Evolutionary conservation across 2,113 vertebrate genomes (phyloP).

Genomic region (Microtus montanus): DNA sequence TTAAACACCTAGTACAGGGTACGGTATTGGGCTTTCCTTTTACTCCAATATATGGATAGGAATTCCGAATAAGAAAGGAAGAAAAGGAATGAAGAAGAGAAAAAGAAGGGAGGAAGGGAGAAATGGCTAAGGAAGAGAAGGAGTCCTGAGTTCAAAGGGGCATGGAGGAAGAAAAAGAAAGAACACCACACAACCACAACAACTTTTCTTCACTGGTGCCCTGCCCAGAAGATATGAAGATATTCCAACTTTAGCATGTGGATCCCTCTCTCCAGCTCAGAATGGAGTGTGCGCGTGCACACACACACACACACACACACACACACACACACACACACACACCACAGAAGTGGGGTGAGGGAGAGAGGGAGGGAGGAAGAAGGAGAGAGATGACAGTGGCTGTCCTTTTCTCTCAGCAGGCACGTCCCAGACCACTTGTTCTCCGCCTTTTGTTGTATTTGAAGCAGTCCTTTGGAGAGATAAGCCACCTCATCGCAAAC

Average conservation of each 20-base stretch:
- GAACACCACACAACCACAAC: not conserved
- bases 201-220: not conserved
- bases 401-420: not conserved
- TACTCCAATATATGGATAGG: not conserved
- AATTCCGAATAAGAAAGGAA: not conserved
- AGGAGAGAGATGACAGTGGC: too few relatives aligned
- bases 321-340: too few relatives aligned
- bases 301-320: too few relatives aligned
- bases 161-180: not conserved
- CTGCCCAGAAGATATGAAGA: not conserved
- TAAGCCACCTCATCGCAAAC: not conserved
- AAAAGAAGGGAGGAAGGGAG: fast-evolving
- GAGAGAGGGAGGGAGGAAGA: too few relatives aligned
- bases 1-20: not conserved
- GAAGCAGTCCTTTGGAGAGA: not conserved
- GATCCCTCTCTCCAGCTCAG: not conserved
- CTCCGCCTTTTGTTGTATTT: not conserved
- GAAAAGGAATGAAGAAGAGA: too few relatives aligned
- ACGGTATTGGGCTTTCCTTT: not conserved
- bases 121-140: not conserved
- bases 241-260: fast-evolving
- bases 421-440: not conserved
- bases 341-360: too few relatives aligned
- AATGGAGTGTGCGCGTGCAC: too few relatives aligned
- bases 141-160: not conserved